A percentile compares a stretch with the other conserved stretches of the same genome.
Conservation (phyloP, 2,113 vertebrate species). For the Corvus moneduloides region DNA sequence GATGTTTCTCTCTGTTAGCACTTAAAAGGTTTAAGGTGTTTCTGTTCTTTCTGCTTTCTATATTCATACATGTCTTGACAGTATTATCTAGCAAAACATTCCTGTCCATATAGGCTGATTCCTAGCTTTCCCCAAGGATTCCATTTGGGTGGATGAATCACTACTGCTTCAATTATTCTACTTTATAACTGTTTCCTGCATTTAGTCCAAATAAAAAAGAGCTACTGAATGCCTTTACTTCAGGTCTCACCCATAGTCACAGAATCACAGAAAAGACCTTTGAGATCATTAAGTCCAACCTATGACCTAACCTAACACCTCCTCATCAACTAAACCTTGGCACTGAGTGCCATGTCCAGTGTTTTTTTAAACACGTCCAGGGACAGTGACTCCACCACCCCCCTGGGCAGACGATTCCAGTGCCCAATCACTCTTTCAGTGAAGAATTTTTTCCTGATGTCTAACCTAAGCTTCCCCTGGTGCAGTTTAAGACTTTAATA, state of each 20-base stretch:
- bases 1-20: background rate
- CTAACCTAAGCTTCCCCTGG: background rate
- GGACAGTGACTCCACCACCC: too few relatives aligned
- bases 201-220: background rate
- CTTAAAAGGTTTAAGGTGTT: background rate
- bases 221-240: background rate
- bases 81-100: background rate
- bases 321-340: background rate
- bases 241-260: background rate
- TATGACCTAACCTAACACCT: background rate
- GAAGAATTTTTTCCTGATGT: background rate
- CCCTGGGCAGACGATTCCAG: background rate
- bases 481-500: background rate
- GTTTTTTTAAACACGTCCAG: background rate
- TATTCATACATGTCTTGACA: background rate
- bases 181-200: background rate
- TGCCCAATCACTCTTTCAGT: background rate
- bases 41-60: background rate
- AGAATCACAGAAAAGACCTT: background rate
- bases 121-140: background rate
- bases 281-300: background rate
- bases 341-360: background rate
- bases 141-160: background rate
- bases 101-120: background rate
- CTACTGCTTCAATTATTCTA: background rate